These are phyloP conservation scores for Cerceris ruficornis DNA, from an alignment of 2,888 invertebrate species.

Conservation along the genomic window DNA sequence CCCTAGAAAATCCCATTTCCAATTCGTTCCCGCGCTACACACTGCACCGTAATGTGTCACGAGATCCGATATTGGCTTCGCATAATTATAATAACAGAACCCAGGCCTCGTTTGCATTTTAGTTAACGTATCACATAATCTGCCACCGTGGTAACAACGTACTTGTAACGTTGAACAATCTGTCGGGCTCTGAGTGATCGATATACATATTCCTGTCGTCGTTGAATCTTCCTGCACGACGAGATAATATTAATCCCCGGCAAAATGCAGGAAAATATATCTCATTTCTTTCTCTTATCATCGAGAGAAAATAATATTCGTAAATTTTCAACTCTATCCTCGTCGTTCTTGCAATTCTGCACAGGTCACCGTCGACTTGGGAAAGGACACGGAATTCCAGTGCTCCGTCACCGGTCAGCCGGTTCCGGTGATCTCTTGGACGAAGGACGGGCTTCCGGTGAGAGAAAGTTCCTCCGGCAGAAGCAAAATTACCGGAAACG, in stretches of 20 bases:
- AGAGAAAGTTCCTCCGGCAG: constrained; percentile 79
- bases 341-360: no score
- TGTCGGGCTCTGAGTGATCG: not conserved
- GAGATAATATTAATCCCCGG: no score
- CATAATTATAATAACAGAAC: constrained; percentile 15
- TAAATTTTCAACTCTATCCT: no score
- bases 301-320: no score
- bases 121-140: not conserved
- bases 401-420: constrained; percentile 95
- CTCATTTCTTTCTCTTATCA: no score
- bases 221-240: not conserved
- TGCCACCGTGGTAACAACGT: not conserved
- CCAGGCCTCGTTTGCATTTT: not conserved
- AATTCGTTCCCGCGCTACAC: not conserved
- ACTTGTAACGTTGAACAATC: not conserved
- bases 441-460: constrained; percentile 82
- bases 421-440: constrained; percentile 81
- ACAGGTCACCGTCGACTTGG: constrained; percentile 90
- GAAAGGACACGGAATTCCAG: constrained; percentile 92
- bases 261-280: no score
- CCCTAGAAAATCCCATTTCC: not conserved
- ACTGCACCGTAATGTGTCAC: not conserved
- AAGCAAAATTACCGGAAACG: constrained; percentile 76
- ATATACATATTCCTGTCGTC: not conserved
- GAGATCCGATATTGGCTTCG: constrained; percentile 5